phyloP scores from a whole-genome alignment of 1,140 invertebrate genomes.

The Sinella curviseta region DNA sequence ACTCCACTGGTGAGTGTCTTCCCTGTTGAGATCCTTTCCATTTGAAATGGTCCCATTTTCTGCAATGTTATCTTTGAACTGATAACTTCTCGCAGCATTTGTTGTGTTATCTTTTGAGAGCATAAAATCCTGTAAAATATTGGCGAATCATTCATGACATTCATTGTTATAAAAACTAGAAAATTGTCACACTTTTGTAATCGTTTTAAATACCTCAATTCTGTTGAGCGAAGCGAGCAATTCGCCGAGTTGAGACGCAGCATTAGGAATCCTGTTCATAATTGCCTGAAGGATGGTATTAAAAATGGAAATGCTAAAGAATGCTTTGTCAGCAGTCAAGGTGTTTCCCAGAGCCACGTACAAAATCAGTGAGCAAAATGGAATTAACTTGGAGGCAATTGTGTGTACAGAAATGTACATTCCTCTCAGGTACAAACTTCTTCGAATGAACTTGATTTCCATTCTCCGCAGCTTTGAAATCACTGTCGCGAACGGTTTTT shows the following conservation, averaged over 20 bases:
- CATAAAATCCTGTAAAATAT: background rate
- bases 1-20: background rate
- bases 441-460: slow-evolving; percentile 70
- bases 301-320: slow-evolving; percentile 15
- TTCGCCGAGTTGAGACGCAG: slow-evolving; percentile 32
- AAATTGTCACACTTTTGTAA: too few species aligned
- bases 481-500: background rate
- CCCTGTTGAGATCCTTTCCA: background rate
- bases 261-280: slow-evolving; percentile 26
- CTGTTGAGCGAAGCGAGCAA: slow-evolving; percentile 13
- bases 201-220: slow-evolving; percentile 40
- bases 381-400: background rate
- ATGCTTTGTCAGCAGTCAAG: slow-evolving; percentile 20
- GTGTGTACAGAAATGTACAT: background rate
- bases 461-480: slow-evolving; percentile 49
- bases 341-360: slow-evolving; percentile 21
- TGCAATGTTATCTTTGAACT: background rate
- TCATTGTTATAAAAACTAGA: too few species aligned
- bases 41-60: background rate
- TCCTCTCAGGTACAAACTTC: slow-evolving; percentile 63
- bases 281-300: slow-evolving; percentile 12
- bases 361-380: slow-evolving; percentile 2
- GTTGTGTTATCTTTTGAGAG: background rate
- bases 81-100: background rate
- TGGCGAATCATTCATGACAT: too few species aligned